These are phyloP conservation scores for Neomonachus schauinslandi DNA, from an alignment of 2,113 vertebrate species.

Conservation along the genomic window DNA sequence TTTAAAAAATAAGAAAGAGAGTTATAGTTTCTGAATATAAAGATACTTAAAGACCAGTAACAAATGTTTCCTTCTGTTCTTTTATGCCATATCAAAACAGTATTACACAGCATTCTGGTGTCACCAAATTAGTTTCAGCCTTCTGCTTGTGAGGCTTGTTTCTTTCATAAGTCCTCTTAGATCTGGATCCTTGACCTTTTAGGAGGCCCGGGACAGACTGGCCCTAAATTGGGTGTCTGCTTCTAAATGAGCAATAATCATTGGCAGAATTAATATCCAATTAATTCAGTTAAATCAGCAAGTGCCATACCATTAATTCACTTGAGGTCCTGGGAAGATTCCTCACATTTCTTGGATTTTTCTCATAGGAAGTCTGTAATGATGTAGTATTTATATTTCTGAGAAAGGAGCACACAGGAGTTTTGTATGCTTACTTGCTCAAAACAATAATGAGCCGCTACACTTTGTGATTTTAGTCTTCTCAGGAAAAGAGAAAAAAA, in stretches of 20 bases:
- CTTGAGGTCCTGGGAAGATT: background rate
- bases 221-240: background rate
- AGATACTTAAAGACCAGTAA: background rate
- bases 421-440: background rate
- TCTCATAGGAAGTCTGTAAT: background rate
- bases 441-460: background rate
- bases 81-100: background rate
- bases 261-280: background rate
- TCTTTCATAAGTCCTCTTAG: background rate
- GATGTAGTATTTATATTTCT: background rate
- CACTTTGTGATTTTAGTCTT: background rate
- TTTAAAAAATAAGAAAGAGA: slow-evolving; percentile 3
- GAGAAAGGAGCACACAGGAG: background rate
- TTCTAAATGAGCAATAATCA: background rate
- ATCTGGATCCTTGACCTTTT: background rate
- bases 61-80: background rate
- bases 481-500: background rate
- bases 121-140: background rate
- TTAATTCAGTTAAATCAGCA: slow-evolving; percentile 15
- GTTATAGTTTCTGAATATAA: background rate
- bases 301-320: background rate
- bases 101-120: background rate
- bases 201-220: background rate
- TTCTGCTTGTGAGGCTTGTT: background rate
- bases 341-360: background rate